These are phyloP conservation scores for Exaiptasia diaphana DNA, from an alignment of 64 coral and sea anemone species.

Conservation along the genomic window DNA sequence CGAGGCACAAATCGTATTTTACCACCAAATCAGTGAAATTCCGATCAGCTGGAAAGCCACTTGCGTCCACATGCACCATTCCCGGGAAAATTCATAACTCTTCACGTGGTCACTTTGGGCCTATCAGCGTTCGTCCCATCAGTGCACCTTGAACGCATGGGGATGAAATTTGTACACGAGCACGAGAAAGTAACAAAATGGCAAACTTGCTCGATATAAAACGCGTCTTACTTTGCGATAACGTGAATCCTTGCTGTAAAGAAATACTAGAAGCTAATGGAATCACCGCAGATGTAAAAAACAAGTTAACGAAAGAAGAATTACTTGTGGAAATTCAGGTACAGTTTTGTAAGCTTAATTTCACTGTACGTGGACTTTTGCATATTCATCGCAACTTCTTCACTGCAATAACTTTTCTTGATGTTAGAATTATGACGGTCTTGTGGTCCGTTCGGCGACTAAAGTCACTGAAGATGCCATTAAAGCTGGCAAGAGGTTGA, in stretches of 20 bases:
- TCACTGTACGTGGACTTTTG: not conserved
- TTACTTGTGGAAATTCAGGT: conserved; percentile 84
- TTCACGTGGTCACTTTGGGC: not conserved
- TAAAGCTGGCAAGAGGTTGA: conserved; percentile 81
- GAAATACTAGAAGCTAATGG: conserved; percentile 72
- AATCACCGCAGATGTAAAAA: conserved; percentile 73
- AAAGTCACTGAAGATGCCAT: conserved; percentile 91
- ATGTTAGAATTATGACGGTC: conserved; percentile 85
- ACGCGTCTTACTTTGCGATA: conserved; percentile 94
- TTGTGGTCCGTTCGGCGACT: conserved; percentile 93
- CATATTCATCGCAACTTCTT: not conserved
- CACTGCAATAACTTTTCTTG: not conserved
- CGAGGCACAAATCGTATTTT: too few relatives aligned
- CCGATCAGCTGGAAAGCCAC: not conserved
- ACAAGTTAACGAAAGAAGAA: conserved; percentile 91
- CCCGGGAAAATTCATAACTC: not conserved
- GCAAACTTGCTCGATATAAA: conserved; percentile 75
- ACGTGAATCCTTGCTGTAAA: conserved; percentile 81
- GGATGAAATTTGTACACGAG: too few relatives aligned
- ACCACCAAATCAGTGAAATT: too few relatives aligned
- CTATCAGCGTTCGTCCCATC: too few relatives aligned
- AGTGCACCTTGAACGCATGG: too few relatives aligned
- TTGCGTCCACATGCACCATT: too few relatives aligned
- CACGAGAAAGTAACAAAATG: conserved; percentile 14
- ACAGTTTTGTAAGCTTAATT: not conserved